Evolutionary conservation across 2,113 vertebrate genomes (phyloP).

Genomic region (Sakesphorus luctuosus): DNA sequence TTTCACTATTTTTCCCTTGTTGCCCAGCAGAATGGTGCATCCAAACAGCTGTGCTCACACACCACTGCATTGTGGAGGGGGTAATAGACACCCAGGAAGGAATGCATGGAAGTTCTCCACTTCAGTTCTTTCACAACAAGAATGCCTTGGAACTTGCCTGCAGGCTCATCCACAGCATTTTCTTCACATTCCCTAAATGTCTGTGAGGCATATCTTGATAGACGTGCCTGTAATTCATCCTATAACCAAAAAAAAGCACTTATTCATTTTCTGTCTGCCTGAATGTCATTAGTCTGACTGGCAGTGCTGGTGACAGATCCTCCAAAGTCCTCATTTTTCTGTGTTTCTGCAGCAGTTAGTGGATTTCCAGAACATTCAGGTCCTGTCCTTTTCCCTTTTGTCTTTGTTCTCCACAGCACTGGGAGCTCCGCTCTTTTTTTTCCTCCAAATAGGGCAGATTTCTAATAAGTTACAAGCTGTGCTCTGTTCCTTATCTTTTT

Average conservation of each 20-base stretch:
- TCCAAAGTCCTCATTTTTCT: not conserved
- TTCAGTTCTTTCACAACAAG: not conserved
- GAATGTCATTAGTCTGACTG: not conserved
- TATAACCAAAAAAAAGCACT: not conserved
- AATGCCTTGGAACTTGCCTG: not conserved
- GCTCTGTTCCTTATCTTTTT: not conserved
- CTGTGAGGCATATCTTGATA: not conserved
- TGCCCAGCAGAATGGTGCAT: not conserved
- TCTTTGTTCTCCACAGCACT: not conserved
- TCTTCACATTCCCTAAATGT: not conserved
- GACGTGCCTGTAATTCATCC: not conserved
- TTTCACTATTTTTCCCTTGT: not conserved
- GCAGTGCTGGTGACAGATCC: not conserved
- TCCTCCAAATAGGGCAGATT: not conserved
- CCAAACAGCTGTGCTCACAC: not conserved
- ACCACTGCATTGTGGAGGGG: not conserved
- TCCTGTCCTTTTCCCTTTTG: not conserved
- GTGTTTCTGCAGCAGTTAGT: not conserved
- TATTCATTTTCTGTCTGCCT: not conserved
- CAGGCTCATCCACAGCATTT: not conserved
- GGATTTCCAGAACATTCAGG: not conserved
- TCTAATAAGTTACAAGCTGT: accelerated
- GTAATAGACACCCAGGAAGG: not conserved
- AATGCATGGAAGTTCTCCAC: not conserved
- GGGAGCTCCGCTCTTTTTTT: not conserved